Conservation (phyloP, 2,888 invertebrate species). For the Coremacera marginata region DNA sequence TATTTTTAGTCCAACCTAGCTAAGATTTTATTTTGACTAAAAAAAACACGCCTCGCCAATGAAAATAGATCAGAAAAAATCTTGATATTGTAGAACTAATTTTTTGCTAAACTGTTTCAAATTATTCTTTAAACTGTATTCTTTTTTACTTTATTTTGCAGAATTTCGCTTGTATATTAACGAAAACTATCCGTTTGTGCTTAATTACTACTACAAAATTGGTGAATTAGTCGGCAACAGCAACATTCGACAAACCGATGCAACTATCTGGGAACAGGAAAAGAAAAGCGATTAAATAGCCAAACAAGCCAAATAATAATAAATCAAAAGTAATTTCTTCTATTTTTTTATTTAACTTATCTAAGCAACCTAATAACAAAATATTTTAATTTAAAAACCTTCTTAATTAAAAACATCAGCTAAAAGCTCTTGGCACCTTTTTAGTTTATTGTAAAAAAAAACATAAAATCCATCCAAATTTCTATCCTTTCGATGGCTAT, state of each 20-base stretch:
- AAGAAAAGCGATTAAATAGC: slow-evolving; percentile 54
- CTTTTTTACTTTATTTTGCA: slow-evolving; percentile 66
- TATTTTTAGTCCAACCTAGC: no score
- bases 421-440: background rate
- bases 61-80: no score
- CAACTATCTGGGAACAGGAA: slow-evolving; percentile 71
- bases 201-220: slow-evolving; percentile 78
- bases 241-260: slow-evolving; percentile 71
- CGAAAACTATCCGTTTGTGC: slow-evolving; percentile 75
- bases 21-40: no score
- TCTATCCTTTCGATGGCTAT: slow-evolving; percentile 58
- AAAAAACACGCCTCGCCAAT: no score
- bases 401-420: background rate
- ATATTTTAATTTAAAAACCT: slow-evolving; percentile 38
- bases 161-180: slow-evolving; percentile 79
- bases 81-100: no score
- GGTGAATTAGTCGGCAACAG: slow-evolving; percentile 75
- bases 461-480: slow-evolving; percentile 27
- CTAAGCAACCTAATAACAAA: slow-evolving; percentile 22
- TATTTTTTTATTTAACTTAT: slow-evolving; percentile 1
- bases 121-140: background rate
- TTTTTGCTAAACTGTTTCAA: background rate
- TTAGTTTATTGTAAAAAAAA: slow-evolving; percentile 10
- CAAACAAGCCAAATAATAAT: background rate
- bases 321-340: slow-evolving; percentile 25